Conservation (phyloP, 1,140 invertebrate species). For the Drosophila sp. region DNA sequence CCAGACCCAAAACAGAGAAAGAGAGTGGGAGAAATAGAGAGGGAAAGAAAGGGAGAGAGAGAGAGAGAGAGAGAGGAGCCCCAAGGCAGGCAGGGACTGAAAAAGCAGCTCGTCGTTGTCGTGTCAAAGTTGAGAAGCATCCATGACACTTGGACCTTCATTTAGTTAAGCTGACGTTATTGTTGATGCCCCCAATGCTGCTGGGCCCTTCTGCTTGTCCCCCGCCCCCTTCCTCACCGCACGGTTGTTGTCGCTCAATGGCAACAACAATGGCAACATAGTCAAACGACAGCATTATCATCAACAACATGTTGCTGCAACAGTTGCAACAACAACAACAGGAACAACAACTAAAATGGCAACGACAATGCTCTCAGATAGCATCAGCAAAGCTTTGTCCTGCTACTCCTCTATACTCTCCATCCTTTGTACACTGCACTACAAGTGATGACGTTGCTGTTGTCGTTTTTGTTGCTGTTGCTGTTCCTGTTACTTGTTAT, state of each 20-base stretch:
- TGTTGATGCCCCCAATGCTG: slow-evolving; percentile 26
- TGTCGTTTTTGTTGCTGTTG: slow-evolving; percentile 16
- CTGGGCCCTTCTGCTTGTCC: not conserved
- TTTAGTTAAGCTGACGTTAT: slow-evolving; percentile 71
- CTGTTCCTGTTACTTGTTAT: slow-evolving; percentile 34
- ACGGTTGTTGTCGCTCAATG: slow-evolving; percentile 11
- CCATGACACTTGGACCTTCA: slow-evolving; percentile 67
- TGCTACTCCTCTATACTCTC: not conserved
- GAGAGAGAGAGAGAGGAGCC: not conserved
- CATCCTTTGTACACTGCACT: slow-evolving; percentile 13
- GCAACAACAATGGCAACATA: slow-evolving; percentile 67
- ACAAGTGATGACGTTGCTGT: slow-evolving; percentile 28
- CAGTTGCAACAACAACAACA: slow-evolving; percentile 48
- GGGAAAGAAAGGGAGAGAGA: not conserved
- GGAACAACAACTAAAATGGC: slow-evolving; percentile 26
- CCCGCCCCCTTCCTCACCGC: too few species aligned
- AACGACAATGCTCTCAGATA: slow-evolving; percentile 60
- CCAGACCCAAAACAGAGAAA: not conserved
- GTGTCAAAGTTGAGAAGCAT: slow-evolving; percentile 58
- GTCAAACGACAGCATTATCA: slow-evolving; percentile 74
- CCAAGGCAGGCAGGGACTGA: not conserved
- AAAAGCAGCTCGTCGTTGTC: slow-evolving; percentile 10
- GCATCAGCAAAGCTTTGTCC: slow-evolving; percentile 54
- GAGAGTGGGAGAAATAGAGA: not conserved
- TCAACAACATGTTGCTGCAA: slow-evolving; percentile 77